Percentiles rank a stretch among this genome's conserved stretches.
These are phyloP conservation scores for Apodemia zela DNA, from an alignment of 2,888 invertebrate species.

Conservation along the genomic window DNA sequence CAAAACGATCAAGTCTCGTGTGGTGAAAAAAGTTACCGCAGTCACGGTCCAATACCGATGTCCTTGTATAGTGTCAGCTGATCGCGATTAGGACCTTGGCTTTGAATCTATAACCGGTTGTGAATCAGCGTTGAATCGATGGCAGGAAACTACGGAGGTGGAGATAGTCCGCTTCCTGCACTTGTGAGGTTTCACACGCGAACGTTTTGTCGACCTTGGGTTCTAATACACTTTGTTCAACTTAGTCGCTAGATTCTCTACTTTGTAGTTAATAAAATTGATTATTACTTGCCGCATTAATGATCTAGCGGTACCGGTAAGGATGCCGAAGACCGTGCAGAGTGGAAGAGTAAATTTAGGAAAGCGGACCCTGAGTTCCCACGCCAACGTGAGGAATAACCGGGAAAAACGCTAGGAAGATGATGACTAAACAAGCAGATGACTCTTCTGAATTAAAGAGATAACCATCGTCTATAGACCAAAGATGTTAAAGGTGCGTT, in stretches of 20 bases:
- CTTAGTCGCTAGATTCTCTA: not conserved
- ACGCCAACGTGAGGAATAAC: too few relatives aligned
- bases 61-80: conserved; percentile 37
- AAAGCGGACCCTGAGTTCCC: too few relatives aligned
- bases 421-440: too few relatives aligned
- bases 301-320: too few relatives aligned
- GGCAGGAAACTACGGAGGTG: conserved; percentile 2
- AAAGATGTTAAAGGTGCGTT: too few relatives aligned
- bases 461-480: too few relatives aligned
- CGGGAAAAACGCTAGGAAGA: too few relatives aligned
- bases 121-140: conserved; percentile 33
- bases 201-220: not conserved
- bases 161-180: conserved; percentile 8
- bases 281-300: too few relatives aligned
- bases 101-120: conserved; percentile 32
- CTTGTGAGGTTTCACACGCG: conserved; percentile 4
- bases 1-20: not conserved
- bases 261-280: too few relatives aligned
- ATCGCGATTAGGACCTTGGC: conserved; percentile 32
- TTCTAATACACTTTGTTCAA: not conserved
- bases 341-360: too few relatives aligned
- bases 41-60: conserved; percentile 21
- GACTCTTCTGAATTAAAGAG: too few relatives aligned
- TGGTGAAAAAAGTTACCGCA: conserved; percentile 8
- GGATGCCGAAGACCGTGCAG: too few relatives aligned